These are phyloP conservation scores for Poicephalus meyeri DNA, from an alignment of 2,113 vertebrate species.

Conservation along the genomic window DNA sequence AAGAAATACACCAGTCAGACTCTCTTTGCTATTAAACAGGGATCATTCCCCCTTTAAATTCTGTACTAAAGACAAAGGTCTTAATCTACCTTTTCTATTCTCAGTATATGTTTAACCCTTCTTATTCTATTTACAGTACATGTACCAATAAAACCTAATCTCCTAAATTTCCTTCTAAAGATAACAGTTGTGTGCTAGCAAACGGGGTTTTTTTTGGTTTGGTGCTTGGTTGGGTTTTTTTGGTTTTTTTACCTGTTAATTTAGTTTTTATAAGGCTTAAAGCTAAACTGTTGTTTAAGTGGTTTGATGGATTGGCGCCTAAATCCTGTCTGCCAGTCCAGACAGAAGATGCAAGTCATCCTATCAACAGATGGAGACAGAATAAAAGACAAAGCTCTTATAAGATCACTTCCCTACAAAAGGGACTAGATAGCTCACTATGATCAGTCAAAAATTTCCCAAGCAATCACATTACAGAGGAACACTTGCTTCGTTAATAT, in stretches of 20 bases:
- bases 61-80: not conserved
- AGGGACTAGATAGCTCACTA: not conserved
- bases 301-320: slow-evolving; percentile 29
- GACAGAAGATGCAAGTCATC: slow-evolving; percentile 38
- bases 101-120: not conserved
- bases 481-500: not conserved
- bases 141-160: not conserved
- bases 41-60: not conserved
- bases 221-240: not conserved
- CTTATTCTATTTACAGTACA: not conserved
- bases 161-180: not conserved
- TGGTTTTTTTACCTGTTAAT: not conserved
- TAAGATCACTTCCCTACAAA: not conserved
- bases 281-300: slow-evolving; percentile 20
- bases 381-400: slow-evolving; percentile 39
- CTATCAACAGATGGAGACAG: slow-evolving; percentile 49
- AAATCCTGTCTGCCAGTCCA: slow-evolving; percentile 52
- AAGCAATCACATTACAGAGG: slow-evolving; percentile 14
- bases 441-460: slow-evolving; percentile 33
- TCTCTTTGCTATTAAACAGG: not conserved
- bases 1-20: not conserved
- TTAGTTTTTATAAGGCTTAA: slow-evolving; percentile 9
- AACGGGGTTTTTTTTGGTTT: not conserved
- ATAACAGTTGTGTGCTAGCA: not conserved
- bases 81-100: not conserved